Base-by-base conservation (phyloP, 2,797 vertebrate species). In the Anabas testudineus region DNA sequence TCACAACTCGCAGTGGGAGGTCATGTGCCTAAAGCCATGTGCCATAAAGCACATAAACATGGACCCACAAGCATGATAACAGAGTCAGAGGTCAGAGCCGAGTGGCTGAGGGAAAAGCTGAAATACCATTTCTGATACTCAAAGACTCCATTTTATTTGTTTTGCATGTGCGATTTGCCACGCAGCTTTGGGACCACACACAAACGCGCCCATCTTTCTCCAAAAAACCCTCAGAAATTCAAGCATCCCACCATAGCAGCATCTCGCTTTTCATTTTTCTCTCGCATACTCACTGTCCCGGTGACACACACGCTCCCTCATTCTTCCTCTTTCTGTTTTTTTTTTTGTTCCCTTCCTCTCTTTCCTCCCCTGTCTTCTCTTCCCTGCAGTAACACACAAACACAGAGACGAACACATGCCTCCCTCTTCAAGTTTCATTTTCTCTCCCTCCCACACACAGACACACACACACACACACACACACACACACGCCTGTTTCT, bases 341-440 rank as follows among this genome's bases (percentile, higher is more conserved):
- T 36, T 53, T 74, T 59, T 37, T 3, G 6, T 2, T 13, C 52
- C 37, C 58, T 56, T 78, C 62, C 55, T 70, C 69, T 73, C 24
- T 65, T 69, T 74, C 55, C 42, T 78, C 64, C 47, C 59, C 41
- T 48, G 54, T 61, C 47, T 62, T 67, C 49, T 77, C 68, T 71
- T 78, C 59, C 63, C 57, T 76, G 67, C 82, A 82, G 62, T 71
- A 58, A 37, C 58, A 62, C 79, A 82, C 53, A 69, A 26, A 78
- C 52, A 75, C 61, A 45, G 1, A 73, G 14, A 72, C 34, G 69
- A 15, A 62, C 43, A 67, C 52, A 74, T 21, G 53, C 58, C 60
- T 53, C 52, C 48, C 64, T 82, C 79, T 77, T 55, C 78, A 66
- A 84, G 76, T 86, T 87, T 88, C 70, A 82, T 86, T 82, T 84